phyloP scores from a whole-genome alignment of 2,113 vertebrate genomes.

The Gadus chalcogrammus region DNA sequence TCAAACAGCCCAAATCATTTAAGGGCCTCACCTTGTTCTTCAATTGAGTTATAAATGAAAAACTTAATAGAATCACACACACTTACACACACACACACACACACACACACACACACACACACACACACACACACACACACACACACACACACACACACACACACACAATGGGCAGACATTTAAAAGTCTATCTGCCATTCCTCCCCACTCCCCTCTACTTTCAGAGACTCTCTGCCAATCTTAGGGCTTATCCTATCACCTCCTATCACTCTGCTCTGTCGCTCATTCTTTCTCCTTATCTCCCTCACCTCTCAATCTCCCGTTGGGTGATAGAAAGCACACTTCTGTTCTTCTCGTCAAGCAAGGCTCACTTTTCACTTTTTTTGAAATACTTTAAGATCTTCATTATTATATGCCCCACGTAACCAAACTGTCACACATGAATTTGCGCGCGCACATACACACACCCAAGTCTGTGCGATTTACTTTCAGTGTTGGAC shows the following conservation, averaged over 20 bases:
- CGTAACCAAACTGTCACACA: slow-evolving; percentile 16
- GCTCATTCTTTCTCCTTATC: slow-evolving; percentile 25
- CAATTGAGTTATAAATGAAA: too few species aligned
- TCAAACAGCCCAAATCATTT: too few species aligned
- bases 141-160: too few species aligned
- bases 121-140: too few species aligned
- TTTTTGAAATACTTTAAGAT: slow-evolving; percentile 8
- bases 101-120: too few species aligned
- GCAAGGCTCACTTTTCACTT: neutral
- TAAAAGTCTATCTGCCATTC: slow-evolving; percentile 24
- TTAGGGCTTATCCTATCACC: slow-evolving; percentile 27
- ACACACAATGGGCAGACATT: slow-evolving; percentile 15
- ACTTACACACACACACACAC: too few species aligned
- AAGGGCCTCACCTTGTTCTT: too few species aligned
- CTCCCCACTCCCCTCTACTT: slow-evolving; percentile 12
- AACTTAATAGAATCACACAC: too few species aligned
- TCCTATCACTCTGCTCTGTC: slow-evolving; percentile 33
- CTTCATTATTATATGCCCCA: slow-evolving; percentile 1
- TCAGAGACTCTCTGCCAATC: slow-evolving; percentile 35
- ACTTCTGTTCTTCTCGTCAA: slow-evolving; percentile 31
- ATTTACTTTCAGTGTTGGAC: neutral
- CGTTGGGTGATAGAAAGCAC: slow-evolving; percentile 43
- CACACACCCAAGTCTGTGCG: neutral
- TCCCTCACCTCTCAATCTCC: slow-evolving; percentile 14
- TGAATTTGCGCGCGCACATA: slow-evolving; percentile 4